These are phyloP conservation scores for Selenia dentaria DNA, from an alignment of 2,888 invertebrate species.

Conservation along the genomic window DNA sequence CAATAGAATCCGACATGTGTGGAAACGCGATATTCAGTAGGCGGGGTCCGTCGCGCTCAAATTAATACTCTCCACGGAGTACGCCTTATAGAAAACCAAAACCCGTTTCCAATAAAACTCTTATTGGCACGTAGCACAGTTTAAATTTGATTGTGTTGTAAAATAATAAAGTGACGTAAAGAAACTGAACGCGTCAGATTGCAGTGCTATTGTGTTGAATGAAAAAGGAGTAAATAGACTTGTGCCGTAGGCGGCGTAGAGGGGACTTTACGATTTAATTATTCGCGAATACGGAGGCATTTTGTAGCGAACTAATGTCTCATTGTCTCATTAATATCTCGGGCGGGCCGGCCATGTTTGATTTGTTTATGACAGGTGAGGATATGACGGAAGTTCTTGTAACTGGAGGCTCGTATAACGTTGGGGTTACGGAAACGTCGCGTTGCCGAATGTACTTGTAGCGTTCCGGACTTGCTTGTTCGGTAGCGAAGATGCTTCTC, in stretches of 20 bases:
- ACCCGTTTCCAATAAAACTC: conserved; percentile 35
- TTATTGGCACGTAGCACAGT: conserved; percentile 38
- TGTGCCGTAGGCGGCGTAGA: conserved; percentile 80
- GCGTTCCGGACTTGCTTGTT: conserved; percentile 5
- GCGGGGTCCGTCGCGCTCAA: conserved; percentile 83
- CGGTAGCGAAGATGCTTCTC: conserved; percentile 5
- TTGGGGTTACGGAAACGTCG: conserved; percentile 4
- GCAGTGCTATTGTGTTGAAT: conserved; percentile 84
- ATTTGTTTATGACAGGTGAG: conserved; percentile 81
- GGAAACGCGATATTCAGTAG: conserved; percentile 79
- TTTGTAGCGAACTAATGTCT: conserved; percentile 84
- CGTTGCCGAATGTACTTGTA: neutral
- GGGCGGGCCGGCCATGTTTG: conserved; percentile 81
- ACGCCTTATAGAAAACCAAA: conserved; percentile 67
- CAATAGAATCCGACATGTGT: conserved; percentile 77
- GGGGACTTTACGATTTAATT: conserved; percentile 85
- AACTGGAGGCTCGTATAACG: conserved; percentile 14
- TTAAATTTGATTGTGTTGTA: conserved; percentile 33
- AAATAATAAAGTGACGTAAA: conserved; percentile 60
- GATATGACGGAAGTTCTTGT: conserved; percentile 46
- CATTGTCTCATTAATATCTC: conserved; percentile 85
- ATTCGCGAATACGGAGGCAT: conserved; percentile 84
- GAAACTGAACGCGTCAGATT: conserved; percentile 64
- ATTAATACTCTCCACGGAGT: conserved; percentile 77
- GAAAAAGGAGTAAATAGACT: conserved; percentile 84